Evolutionary conservation across 2,797 vertebrate genomes (phyloP).

Genomic region (Novumbra hubbsi): DNA sequence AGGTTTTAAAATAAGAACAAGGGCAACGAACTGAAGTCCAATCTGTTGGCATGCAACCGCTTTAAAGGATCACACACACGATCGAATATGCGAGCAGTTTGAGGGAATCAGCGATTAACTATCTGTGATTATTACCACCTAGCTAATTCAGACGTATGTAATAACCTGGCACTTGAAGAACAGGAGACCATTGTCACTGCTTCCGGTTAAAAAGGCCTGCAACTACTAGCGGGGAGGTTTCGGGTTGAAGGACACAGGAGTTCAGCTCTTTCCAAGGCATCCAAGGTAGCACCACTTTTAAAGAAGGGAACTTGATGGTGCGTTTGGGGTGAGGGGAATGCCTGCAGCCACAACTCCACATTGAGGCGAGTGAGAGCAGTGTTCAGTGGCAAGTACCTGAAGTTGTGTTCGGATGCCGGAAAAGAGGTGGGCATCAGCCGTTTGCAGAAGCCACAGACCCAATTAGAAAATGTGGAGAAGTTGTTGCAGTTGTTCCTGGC

Average conservation of each 20-base stretch:
- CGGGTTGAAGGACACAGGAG: neutral
- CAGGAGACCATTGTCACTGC: too few species aligned
- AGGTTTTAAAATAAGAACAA: neutral
- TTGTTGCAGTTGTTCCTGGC: neutral
- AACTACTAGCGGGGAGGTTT: too few species aligned
- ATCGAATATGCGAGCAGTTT: neutral
- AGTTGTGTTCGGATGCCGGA: neutral
- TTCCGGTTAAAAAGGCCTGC: too few species aligned
- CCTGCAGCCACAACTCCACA: neutral
- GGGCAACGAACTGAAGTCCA: conserved; percentile 17
- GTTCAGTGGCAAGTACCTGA: neutral
- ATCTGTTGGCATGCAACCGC: conserved; percentile 18
- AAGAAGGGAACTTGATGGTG: neutral
- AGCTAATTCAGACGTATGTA: too few species aligned
- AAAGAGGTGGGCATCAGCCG: neutral
- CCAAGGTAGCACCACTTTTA: neutral
- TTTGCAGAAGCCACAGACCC: neutral
- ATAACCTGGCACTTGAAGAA: too few species aligned
- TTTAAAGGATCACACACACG: conserved; percentile 23
- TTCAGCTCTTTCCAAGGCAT: neutral
- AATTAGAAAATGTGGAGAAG: neutral
- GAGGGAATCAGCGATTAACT: conserved; percentile 12
- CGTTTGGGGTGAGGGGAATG: neutral
- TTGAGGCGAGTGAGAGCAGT: neutral
- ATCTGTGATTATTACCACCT: neutral